These are phyloP conservation scores for Metopia argyrocephala DNA, from an alignment of 2,888 invertebrate genomes.

Conservation along the genomic window DNA sequence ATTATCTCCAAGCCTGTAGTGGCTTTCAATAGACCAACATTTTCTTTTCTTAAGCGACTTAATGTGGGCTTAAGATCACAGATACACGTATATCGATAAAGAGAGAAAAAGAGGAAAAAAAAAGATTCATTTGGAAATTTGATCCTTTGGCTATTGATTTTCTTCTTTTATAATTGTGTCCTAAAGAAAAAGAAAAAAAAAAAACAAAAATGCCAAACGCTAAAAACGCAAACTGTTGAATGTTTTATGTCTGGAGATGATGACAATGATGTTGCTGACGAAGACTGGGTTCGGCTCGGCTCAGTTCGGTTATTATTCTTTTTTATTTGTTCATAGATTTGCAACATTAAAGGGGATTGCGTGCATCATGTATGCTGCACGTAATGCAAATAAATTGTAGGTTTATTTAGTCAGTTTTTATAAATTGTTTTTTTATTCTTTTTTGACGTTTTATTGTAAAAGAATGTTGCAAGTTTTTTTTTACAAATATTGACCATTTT, in stretches of 20 bases:
- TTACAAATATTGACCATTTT: slow-evolving; percentile 49
- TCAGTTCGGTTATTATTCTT: slow-evolving; percentile 15
- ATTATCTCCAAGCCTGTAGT: too few species aligned
- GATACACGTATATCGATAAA: too few species aligned
- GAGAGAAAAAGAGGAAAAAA: background rate
- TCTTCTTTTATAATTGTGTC: slow-evolving; percentile 19
- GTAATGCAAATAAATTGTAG: slow-evolving; percentile 68
- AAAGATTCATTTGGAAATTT: slow-evolving; percentile 49
- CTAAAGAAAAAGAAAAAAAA: slow-evolving; percentile 19
- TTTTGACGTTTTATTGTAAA: background rate
- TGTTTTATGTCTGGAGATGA: slow-evolving; percentile 43
- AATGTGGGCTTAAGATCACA: too few species aligned
- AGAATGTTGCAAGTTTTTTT: slow-evolving; percentile 2
- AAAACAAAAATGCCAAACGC: slow-evolving; percentile 20
- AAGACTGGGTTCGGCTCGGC: slow-evolving; percentile 16
- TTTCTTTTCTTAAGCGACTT: too few species aligned
- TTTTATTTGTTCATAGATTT: slow-evolving; percentile 31
- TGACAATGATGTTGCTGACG: slow-evolving; percentile 20
- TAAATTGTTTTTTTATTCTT: slow-evolving; percentile 22
- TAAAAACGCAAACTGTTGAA: slow-evolving; percentile 52
- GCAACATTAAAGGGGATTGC: slow-evolving; percentile 60
- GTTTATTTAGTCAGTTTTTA: slow-evolving; percentile 58
- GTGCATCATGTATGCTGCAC: slow-evolving; percentile 67
- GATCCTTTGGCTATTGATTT: slow-evolving; percentile 52
- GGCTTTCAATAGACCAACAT: too few species aligned